A percentile compares a stretch with the other conserved stretches of the same genome.
Evolutionary conservation across 2,888 invertebrate genomes (phyloP).

Genomic region (Drosophila paranaensis): DNA sequence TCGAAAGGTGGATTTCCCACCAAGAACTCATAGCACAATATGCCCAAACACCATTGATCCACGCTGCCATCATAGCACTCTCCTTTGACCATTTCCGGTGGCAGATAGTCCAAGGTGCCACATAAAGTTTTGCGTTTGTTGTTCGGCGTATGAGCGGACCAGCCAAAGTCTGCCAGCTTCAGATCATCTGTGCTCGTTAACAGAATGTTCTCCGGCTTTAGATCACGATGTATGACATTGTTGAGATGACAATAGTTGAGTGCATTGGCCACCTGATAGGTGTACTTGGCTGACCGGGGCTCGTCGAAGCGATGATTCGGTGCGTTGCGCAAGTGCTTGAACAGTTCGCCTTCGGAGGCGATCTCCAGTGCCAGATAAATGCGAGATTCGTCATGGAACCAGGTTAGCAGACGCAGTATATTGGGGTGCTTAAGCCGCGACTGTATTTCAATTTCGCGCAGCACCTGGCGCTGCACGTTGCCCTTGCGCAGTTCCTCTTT

Average conservation of each 20-base stretch:
- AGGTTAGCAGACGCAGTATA: slow-evolving; percentile 92
- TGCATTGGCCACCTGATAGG: slow-evolving; percentile 95
- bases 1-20: slow-evolving; percentile 98
- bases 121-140: slow-evolving; percentile 94
- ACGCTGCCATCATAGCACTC: slow-evolving; percentile 92
- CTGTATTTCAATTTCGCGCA: slow-evolving; percentile 97
- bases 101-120: slow-evolving; percentile 97
- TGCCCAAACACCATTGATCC: slow-evolving; percentile 98
- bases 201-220: slow-evolving; percentile 97
- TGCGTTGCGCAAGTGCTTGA: slow-evolving; percentile 89
- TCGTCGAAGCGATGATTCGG: slow-evolving; percentile 89
- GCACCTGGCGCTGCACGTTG: slow-evolving; percentile 92
- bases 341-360: slow-evolving; percentile 94
- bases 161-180: slow-evolving; percentile 96
- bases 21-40: slow-evolving; percentile 96
- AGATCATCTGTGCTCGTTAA: slow-evolving; percentile 91
- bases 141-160: slow-evolving; percentile 96
- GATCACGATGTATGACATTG: slow-evolving; percentile 95
- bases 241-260: slow-evolving; percentile 94
- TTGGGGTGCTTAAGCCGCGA: slow-evolving; percentile 93
- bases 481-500: slow-evolving; percentile 92
- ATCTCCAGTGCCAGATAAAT: slow-evolving; percentile 96
- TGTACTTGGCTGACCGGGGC: slow-evolving; percentile 90
- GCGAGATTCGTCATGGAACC: slow-evolving; percentile 94
- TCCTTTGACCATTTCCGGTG: slow-evolving; percentile 97